These are phyloP conservation scores for Apodemia mormo DNA, from an alignment of 2,888 invertebrate genomes.

Conservation along the genomic window DNA sequence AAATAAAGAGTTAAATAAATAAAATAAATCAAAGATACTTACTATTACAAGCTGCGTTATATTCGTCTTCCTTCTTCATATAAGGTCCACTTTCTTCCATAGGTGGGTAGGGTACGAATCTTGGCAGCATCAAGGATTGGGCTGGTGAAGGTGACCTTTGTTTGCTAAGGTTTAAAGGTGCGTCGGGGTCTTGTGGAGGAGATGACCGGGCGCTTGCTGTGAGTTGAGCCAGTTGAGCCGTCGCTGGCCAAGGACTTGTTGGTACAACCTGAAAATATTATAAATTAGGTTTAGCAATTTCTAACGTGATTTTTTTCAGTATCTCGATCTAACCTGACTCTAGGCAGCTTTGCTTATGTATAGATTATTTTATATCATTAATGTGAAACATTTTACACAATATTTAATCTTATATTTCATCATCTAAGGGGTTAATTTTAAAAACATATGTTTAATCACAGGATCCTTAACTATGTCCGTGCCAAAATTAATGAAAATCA, in stretches of 20 bases:
- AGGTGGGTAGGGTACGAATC: slow-evolving; percentile 76
- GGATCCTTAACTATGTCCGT: too few relatives aligned
- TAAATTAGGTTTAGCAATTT: background rate
- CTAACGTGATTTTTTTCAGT: too few relatives aligned
- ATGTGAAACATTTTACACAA: too few relatives aligned
- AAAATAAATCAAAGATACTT: slow-evolving; percentile 44
- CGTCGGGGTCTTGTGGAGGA: slow-evolving; percentile 87
- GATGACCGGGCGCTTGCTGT: slow-evolving; percentile 81
- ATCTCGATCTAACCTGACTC: too few relatives aligned
- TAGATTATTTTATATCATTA: too few relatives aligned
- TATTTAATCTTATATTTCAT: too few relatives aligned
- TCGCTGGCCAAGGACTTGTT: slow-evolving; percentile 84
- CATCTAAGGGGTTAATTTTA: too few relatives aligned
- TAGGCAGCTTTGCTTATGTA: too few relatives aligned
- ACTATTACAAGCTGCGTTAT: slow-evolving; percentile 67
- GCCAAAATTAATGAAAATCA: too few relatives aligned
- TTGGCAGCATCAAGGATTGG: slow-evolving; percentile 78
- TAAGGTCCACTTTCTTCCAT: slow-evolving; percentile 66
- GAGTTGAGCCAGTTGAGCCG: slow-evolving; percentile 88
- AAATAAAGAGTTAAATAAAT: too few relatives aligned
- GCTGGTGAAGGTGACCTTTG: slow-evolving; percentile 86
- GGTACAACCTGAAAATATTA: slow-evolving; percentile 65
- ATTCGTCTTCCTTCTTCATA: slow-evolving; percentile 74
- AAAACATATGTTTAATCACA: too few relatives aligned
- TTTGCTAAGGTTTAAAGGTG: slow-evolving; percentile 94